Percentiles rank a stretch among this genome's conserved stretches.
These are phyloP conservation scores for Leptocoma aspasia DNA, from an alignment of 2,113 vertebrate genomes.

Conservation along the genomic window DNA sequence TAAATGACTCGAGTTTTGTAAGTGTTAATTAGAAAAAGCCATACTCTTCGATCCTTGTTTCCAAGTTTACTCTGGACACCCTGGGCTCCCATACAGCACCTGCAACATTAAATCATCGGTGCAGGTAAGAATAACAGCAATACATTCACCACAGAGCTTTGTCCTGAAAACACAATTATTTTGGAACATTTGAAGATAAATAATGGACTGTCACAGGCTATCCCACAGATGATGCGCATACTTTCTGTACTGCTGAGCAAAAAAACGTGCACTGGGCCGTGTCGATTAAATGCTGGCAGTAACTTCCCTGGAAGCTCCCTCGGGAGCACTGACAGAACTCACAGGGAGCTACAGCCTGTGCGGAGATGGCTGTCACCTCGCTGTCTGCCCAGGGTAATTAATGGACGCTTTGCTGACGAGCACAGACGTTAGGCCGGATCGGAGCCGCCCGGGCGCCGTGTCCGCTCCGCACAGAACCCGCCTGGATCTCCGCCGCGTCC, in stretches of 20 bases:
- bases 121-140: background rate
- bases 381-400: fast-evolving
- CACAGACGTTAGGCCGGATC: fast-evolving
- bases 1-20: fast-evolving
- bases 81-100: background rate
- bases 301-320: background rate
- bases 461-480: fast-evolving
- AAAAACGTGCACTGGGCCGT: fast-evolving
- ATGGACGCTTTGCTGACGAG: fast-evolving
- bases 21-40: background rate
- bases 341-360: fast-evolving
- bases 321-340: background rate
- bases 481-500: fast-evolving
- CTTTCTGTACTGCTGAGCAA: fast-evolving
- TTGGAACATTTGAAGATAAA: fast-evolving
- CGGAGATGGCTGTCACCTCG: fast-evolving
- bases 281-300: fast-evolving
- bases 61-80: background rate
- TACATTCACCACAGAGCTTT: background rate
- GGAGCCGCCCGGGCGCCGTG: background rate
- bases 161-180: background rate
- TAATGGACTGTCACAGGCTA: background rate
- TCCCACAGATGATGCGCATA: fast-evolving
- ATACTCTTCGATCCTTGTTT: background rate
- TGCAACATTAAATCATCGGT: fast-evolving